A percentile compares a stretch with the other conserved stretches of the same genome.
Evolutionary conservation across 2,888 invertebrate genomes (phyloP).

Genomic region (Metacarcinus magister): DNA sequence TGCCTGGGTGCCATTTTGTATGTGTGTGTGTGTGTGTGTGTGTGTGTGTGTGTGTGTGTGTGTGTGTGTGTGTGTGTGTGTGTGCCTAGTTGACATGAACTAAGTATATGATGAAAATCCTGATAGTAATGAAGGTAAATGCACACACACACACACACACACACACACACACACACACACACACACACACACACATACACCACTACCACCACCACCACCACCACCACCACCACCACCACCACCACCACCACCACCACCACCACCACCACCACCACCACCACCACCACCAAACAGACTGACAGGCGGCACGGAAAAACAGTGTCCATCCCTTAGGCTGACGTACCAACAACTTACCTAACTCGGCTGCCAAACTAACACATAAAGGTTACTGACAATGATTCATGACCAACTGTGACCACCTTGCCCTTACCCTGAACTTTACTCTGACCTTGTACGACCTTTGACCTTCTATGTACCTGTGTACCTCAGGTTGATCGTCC

Average conservation of each 20-base stretch:
- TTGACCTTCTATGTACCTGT: background rate
- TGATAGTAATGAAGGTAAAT: background rate
- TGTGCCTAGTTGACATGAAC: background rate
- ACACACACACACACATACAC: background rate
- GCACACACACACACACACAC: background rate
- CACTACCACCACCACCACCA: background rate
- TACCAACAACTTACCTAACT: background rate
- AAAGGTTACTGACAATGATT: background rate
- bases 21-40: background rate
- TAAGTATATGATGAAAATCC: background rate
- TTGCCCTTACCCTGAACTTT: background rate
- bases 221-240: background rate
- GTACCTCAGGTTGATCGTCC: background rate
- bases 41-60: background rate
- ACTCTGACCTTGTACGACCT: background rate
- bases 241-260: background rate
- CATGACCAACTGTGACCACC: background rate
- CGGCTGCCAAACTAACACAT: background rate
- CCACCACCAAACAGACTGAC: background rate
- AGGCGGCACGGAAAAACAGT: background rate
- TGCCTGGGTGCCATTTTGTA: background rate
- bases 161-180: no score
- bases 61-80: slow-evolving; percentile 26
- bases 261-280: background rate
- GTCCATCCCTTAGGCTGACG: background rate